Base-by-base conservation (phyloP, 2,113 vertebrate genomes). In the Eudyptes chrysolophus region DNA sequence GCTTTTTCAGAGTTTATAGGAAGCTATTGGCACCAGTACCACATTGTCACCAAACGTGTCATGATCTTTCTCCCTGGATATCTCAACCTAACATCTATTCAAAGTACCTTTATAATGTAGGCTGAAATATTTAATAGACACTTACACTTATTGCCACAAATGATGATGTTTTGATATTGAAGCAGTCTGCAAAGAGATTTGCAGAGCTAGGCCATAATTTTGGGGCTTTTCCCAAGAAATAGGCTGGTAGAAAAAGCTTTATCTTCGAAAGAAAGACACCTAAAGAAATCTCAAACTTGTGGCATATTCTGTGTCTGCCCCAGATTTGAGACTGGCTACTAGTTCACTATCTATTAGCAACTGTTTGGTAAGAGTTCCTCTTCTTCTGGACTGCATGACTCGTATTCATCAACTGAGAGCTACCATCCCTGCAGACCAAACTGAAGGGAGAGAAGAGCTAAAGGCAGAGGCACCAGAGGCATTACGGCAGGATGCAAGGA, bases 61-160 rank as follows among this genome's bases (percentile, higher is more conserved):
- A 81, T 5, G 57, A 86, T 70, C 92, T 83, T 96, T 95, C 66
- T 66, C 90, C 51, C 71, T 54, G 62, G 87, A 80, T 54, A 49
- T 57, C 69, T 96, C 85, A 93, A 42, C 25, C n/a, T 49, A 90
- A 88, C 82, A 90, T 87, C 95, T 97, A 90, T 86, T 88, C 85
- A 62, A 85, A 90, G 26, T 30, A 80, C 68, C 71, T 81, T 70
- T 80, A 62, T 58, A 78, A 85, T 1, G 5, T n/a, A n/a, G 36
- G 30, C 30, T 90, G 58, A 70, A 92, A 92, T 61, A 58, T 49
- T 85, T 69, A 80, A 64, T 20, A 87, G 72, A 60, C 2, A 9
- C 62, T 68, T 48, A 49, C 19, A 16, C 16, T 79, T 84, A 40
- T 40, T 54, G 58, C 3, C 5, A 61, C 32, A 81, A 80, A 62